Percentiles rank a stretch among this genome's conserved stretches.
Conservation (phyloP, 2,888 invertebrate genomes). For the Tenthredo amoena region DNA sequence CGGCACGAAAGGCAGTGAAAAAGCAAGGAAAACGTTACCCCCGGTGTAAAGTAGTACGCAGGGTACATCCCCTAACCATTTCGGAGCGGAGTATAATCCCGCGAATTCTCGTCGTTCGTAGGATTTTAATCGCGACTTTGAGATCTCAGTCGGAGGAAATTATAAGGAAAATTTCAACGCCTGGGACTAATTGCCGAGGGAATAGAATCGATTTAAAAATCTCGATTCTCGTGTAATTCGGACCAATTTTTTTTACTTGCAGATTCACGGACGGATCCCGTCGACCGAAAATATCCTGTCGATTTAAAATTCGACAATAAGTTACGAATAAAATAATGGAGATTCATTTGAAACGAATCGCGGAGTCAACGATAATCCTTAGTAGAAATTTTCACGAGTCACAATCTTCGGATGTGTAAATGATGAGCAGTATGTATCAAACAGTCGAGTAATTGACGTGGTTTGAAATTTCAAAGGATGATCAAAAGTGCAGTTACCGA, state of each 20-base stretch:
- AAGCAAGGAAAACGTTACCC: background rate
- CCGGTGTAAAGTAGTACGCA: background rate
- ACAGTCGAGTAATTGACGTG: background rate
- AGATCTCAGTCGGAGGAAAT: background rate
- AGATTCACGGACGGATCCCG: background rate
- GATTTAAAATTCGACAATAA: background rate
- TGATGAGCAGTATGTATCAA: background rate
- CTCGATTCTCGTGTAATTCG: background rate
- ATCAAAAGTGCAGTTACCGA: background rate
- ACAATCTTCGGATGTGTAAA: background rate
- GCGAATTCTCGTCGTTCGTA: background rate
- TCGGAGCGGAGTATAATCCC: background rate
- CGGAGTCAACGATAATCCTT: background rate
- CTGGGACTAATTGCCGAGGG: background rate
- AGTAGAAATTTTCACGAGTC: background rate
- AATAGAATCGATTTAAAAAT: background rate
- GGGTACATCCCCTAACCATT: background rate
- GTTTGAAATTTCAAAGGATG: background rate
- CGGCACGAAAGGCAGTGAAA: background rate
- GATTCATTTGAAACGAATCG: background rate
- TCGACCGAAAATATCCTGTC: background rate
- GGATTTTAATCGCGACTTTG: background rate
- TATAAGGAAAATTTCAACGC: background rate
- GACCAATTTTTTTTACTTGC: constrained; percentile 11
- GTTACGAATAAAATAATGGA: constrained; percentile 6